Evolutionary conservation across 2,888 invertebrate species (phyloP).

Genomic region (Taphrorychus bicolor): DNA sequence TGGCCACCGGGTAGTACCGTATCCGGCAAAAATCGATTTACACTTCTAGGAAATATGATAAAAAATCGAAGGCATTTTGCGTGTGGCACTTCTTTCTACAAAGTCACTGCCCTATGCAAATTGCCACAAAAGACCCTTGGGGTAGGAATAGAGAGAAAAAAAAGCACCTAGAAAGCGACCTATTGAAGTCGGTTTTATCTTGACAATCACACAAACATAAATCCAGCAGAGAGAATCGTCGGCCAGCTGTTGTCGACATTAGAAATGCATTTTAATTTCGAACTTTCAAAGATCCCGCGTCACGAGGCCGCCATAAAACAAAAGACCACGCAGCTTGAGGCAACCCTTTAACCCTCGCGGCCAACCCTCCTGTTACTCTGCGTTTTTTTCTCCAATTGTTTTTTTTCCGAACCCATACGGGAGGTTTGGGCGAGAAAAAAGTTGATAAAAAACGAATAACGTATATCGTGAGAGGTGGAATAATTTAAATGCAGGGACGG

Average conservation of each 20-base stretch:
- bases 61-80: no score
- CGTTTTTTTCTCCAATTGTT: conserved; percentile 24
- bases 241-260: conserved; percentile 37
- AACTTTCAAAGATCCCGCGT: conserved; percentile 34
- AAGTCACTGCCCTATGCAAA: conserved; percentile 9
- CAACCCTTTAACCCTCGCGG: conserved; percentile 35
- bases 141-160: not conserved
- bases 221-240: conserved; percentile 33
- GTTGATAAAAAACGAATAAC: not conserved
- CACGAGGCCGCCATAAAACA: conserved; percentile 35
- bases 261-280: conserved; percentile 41
- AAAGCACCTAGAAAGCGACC: conserved; percentile 14
- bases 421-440: not conserved
- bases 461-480: not conserved
- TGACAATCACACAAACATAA: conserved; percentile 36
- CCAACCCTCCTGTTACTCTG: conserved; percentile 25
- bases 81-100: no score
- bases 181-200: conserved; percentile 34
- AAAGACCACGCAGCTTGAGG: conserved; percentile 33
- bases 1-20: no score
- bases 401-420: conserved; percentile 16
- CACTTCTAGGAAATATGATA: no score
- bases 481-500: not conserved
- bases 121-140: not conserved
- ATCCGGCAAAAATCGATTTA: no score